phyloP scores from a whole-genome alignment of 2,797 vertebrate species.

The Bovichtus variegatus region DNA sequence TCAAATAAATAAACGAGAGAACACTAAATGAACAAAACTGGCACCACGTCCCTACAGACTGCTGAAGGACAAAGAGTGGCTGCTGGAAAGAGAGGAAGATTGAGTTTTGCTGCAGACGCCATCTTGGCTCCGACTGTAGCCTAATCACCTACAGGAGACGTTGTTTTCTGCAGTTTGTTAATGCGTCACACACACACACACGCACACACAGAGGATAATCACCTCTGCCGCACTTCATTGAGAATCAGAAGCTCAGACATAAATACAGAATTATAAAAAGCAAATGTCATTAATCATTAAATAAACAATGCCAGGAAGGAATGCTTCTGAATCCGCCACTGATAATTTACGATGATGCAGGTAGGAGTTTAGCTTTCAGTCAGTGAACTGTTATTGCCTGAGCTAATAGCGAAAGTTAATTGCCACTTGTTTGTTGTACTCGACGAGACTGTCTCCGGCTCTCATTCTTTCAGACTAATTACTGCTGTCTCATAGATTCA shows the following conservation, averaged over 20 bases:
- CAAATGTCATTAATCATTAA: background rate
- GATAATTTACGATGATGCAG: background rate
- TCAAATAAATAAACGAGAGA: background rate
- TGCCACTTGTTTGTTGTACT: slow-evolving; percentile 47
- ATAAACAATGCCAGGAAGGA: background rate
- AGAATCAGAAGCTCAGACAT: background rate
- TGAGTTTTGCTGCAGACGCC: background rate
- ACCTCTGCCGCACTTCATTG: background rate
- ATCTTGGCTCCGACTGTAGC: background rate
- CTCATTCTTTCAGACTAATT: slow-evolving; percentile 55
- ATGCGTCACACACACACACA: background rate
- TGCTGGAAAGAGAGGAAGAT: background rate
- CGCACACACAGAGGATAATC: background rate
- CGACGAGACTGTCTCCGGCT: slow-evolving; percentile 20
- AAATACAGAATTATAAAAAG: background rate
- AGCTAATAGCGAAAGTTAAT: slow-evolving; percentile 32
- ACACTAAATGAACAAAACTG: background rate
- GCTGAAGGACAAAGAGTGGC: background rate
- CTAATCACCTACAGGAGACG: background rate
- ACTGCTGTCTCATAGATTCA: slow-evolving; percentile 45
- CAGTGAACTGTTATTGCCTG: background rate
- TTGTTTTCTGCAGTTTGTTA: background rate
- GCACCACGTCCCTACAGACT: background rate
- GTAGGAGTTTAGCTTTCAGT: background rate
- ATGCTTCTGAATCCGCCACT: slow-evolving; percentile 9